Evolutionary conservation across 2,888 invertebrate genomes (phyloP).

Genomic region (Bombyx huttoni): DNA sequence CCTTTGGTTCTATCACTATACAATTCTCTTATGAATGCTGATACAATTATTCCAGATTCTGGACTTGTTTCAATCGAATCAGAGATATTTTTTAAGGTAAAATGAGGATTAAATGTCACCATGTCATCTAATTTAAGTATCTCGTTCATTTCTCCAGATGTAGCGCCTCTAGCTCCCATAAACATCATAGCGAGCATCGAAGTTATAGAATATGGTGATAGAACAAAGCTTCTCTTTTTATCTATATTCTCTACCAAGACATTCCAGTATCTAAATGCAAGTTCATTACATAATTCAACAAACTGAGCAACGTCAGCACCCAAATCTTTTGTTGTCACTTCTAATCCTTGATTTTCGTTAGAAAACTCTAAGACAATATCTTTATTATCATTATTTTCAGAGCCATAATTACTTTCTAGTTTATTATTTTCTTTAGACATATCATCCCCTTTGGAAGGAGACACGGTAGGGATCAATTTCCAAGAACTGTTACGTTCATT

Average conservation of each 20-base stretch:
- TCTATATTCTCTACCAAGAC: slow-evolving; percentile 80
- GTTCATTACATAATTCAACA: slow-evolving; percentile 84
- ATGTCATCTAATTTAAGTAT: slow-evolving; percentile 87
- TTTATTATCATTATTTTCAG: slow-evolving; percentile 36
- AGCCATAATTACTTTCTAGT: slow-evolving; percentile 26
- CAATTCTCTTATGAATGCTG: slow-evolving; percentile 85
- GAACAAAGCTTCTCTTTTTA: slow-evolving; percentile 80
- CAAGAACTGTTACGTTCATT: slow-evolving; percentile 61
- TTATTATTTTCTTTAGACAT: slow-evolving; percentile 47
- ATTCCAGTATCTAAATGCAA: slow-evolving; percentile 88
- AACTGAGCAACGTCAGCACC: slow-evolving; percentile 85
- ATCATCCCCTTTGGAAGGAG: slow-evolving; percentile 59
- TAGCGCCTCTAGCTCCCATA: slow-evolving; percentile 87
- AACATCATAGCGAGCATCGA: slow-evolving; percentile 93
- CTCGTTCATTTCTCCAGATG: slow-evolving; percentile 93
- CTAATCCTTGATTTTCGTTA: slow-evolving; percentile 77
- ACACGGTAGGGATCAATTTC: slow-evolving; percentile 73
- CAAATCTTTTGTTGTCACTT: slow-evolving; percentile 80
- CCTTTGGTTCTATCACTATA: slow-evolving; percentile 87
- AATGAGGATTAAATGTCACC: slow-evolving; percentile 91
- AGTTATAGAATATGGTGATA: slow-evolving; percentile 88
- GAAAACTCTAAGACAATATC: slow-evolving; percentile 51
- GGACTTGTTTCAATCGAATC: slow-evolving; percentile 80
- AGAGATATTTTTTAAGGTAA: slow-evolving; percentile 88
- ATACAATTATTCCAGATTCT: slow-evolving; percentile 81